phyloP scores from a whole-genome alignment of 1,140 invertebrate genomes.

The Trigoniulus corallinus region DNA sequence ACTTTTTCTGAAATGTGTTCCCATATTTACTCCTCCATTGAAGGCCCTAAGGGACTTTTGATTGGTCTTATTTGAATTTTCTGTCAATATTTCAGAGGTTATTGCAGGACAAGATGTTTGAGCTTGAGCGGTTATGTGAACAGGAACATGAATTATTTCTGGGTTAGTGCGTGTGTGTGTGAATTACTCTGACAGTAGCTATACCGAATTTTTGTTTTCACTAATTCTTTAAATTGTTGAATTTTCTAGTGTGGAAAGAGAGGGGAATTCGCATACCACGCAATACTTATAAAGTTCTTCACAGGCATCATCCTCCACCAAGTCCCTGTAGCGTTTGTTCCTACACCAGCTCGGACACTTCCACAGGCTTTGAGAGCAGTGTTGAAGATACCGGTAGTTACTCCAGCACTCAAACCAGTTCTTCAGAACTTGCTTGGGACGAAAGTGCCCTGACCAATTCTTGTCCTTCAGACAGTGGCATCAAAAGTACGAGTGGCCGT shows the following conservation, averaged over 20 bases:
- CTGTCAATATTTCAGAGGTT: slow-evolving; percentile 34
- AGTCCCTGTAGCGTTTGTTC: slow-evolving; percentile 10
- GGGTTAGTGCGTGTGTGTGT: slow-evolving; percentile 18
- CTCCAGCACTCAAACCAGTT: neutral
- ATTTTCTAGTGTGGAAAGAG: slow-evolving; percentile 8
- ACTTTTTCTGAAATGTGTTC: neutral
- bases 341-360: slow-evolving; percentile 7
- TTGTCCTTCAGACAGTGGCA: slow-evolving; percentile 6
- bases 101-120: slow-evolving; percentile 66
- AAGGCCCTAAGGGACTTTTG: too few relatives aligned
- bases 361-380: slow-evolving; percentile 1
- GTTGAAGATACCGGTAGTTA: slow-evolving; percentile 1
- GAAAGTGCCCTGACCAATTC: slow-evolving; percentile 1
- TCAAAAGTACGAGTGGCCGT: too few relatives aligned
- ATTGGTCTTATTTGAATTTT: too few relatives aligned
- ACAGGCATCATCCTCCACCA: neutral
- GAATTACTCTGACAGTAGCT: slow-evolving; percentile 10
- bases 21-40: too few relatives aligned
- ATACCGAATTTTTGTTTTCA: too few relatives aligned
- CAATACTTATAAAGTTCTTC: slow-evolving; percentile 3
- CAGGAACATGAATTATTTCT: slow-evolving; percentile 54
- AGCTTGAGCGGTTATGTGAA: slow-evolving; percentile 63
- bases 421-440: slow-evolving; percentile 6
- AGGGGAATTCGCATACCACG: slow-evolving; percentile 9
- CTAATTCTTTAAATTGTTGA: too few relatives aligned